Conservation (phyloP, 2,113 vertebrate species). For the Siniperca knerii region DNA sequence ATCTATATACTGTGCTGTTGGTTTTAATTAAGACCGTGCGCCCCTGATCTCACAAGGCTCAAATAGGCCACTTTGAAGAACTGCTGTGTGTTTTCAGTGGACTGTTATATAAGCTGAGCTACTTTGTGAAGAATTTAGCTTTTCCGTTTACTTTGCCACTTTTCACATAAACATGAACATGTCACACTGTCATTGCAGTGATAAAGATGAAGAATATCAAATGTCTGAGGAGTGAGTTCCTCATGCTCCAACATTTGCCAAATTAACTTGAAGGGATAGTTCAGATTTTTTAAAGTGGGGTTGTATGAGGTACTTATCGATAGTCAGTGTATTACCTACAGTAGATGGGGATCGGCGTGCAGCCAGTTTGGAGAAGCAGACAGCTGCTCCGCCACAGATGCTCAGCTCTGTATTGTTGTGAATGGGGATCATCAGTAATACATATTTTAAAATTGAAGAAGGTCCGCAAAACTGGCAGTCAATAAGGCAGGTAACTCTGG, state of each 20-base stretch:
- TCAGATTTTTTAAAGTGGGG: too few relatives aligned
- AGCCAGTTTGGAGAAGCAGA: too few relatives aligned
- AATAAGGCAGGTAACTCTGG: too few relatives aligned
- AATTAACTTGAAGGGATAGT: conserved; percentile 19
- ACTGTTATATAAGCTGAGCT: conserved; percentile 49
- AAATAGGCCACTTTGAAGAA: conserved; percentile 60
- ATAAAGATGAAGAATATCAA: conserved; percentile 24
- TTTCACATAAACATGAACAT: conserved; percentile 7
- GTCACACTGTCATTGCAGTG: conserved; percentile 11
- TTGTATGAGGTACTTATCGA: too few relatives aligned
- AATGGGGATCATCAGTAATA: too few relatives aligned
- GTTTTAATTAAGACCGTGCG: conserved; percentile 57
- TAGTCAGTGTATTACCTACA: too few relatives aligned
- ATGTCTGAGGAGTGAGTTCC: conserved; percentile 34
- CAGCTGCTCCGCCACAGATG: too few relatives aligned
- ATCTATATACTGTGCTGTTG: conserved; percentile 28
- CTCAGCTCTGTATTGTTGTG: too few relatives aligned
- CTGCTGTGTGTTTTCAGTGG: conserved; percentile 30
- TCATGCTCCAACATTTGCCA: conserved; percentile 33
- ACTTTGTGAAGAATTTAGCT: not conserved
- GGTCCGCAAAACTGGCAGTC: too few relatives aligned
- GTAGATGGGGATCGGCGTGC: too few relatives aligned
- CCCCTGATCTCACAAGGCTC: conserved; percentile 49
- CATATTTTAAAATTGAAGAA: too few relatives aligned
- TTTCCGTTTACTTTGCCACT: conserved; percentile 21